These are phyloP conservation scores for Schrankia costaestrigalis DNA, from an alignment of 2,888 invertebrate species.

Conservation along the genomic window DNA sequence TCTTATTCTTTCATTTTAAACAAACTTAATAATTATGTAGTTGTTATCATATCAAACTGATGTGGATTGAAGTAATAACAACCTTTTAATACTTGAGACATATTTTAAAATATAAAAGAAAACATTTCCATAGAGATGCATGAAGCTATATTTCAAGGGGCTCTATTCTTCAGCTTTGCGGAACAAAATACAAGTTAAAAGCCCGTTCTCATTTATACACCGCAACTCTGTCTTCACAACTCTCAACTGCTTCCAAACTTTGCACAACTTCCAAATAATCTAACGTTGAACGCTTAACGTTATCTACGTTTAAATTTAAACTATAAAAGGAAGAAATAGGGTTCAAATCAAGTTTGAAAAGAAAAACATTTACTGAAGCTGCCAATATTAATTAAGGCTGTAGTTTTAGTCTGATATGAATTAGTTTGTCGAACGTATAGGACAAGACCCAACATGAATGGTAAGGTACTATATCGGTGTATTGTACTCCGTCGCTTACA, in stretches of 20 bases:
- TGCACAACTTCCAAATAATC: slow-evolving; percentile 17
- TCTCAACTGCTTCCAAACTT: slow-evolving; percentile 17
- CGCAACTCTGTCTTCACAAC: slow-evolving; percentile 11
- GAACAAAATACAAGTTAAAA: slow-evolving; percentile 6
- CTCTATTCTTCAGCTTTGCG: too few species aligned
- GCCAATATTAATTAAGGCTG: slow-evolving; percentile 5
- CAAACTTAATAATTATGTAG: too few species aligned
- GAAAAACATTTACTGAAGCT: slow-evolving; percentile 1
- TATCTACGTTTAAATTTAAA: neutral
- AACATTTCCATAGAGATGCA: too few species aligned
- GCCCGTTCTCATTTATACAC: slow-evolving; percentile 9
- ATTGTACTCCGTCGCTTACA: too few species aligned
- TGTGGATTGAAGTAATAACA: too few species aligned
- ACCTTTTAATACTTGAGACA: too few species aligned
- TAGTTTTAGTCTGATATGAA: neutral
- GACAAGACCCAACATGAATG: neutral
- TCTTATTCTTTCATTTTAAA: too few species aligned
- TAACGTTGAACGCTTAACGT: slow-evolving; percentile 8
- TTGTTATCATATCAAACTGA: too few species aligned
- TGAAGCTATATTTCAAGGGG: too few species aligned
- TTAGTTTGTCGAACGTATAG: neutral
- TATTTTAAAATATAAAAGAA: too few species aligned
- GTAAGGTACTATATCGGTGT: neutral
- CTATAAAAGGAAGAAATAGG: neutral
- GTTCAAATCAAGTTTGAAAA: neutral